Base-by-base conservation (phyloP, 2,797 vertebrate species). In the Xenopus petersii region DNA sequence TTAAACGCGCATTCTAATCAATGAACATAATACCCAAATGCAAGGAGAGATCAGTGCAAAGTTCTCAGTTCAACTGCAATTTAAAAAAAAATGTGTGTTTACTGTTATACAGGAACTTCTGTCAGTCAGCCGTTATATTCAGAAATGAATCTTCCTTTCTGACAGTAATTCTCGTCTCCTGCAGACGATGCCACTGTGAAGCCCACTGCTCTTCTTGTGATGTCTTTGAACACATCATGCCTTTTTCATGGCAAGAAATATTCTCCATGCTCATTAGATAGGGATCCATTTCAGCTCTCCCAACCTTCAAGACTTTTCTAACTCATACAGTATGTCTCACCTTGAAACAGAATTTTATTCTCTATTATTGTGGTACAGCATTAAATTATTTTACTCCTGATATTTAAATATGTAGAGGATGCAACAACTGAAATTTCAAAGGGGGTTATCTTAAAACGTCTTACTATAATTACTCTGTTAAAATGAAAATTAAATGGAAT, bases 191-290 rank as follows among this genome's bases (percentile, higher is more conserved):
- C n/a, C 66, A 33, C 33, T 12, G 16, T 24, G 24, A 66, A 64
- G 64, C 55, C 48, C 26, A 61, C 47, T 16, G 12, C 47, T 65
- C 56, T 61, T 2, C 63, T 54, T 12, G 48, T 61, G 63, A 76
- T 3, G 47, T 46, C 75, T 76, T 71, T 76, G 69, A 76, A 72
- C 64, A 15, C 64, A 48, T 63, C 56, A 30, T 71, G 3, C 51
- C 26, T 70, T 70, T 56, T 67, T 51, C 42, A 26, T 26, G 33
- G 36, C 36, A 42, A 42, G 36, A 42, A 42, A 42, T 9, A 42
- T 12, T 51, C 15, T 12, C 15, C 2, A 10, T 51, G 15, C 70
- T 77, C 64, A 67, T 77, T 77, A 77, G 47, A 61, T 55, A 26
- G 55, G 48, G 11, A 56, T 55, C 48, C 48, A 24, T 10, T 56